Percentiles rank a stretch among this genome's conserved stretches.
Evolutionary conservation across 2,797 vertebrate species (phyloP).

Genomic region (Geotrypetes seraphini): DNA sequence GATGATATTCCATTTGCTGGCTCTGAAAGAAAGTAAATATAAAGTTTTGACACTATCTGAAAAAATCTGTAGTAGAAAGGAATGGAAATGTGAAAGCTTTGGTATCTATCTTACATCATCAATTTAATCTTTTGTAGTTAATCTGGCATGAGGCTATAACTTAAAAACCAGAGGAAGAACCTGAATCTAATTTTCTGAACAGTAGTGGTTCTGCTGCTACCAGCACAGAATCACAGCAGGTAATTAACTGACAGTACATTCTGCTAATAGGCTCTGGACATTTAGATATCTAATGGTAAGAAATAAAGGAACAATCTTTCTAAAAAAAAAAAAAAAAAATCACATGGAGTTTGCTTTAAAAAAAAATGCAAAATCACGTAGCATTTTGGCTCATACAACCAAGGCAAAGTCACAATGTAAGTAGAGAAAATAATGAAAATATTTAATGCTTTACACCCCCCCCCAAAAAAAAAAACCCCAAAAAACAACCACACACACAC

Average conservation of each 20-base stretch:
- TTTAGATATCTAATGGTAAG: not conserved
- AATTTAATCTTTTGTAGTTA: constrained; percentile 12
- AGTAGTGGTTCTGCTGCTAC: not conserved
- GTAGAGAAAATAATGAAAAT: constrained; percentile 15
- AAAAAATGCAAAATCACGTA: not conserved
- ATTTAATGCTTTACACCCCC: no score
- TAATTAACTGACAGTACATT: not conserved
- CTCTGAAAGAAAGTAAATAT: not conserved
- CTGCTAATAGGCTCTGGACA: not conserved
- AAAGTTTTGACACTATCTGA: not conserved
- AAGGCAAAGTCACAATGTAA: not conserved
- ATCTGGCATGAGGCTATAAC: constrained; percentile 1
- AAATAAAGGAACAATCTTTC: not conserved
- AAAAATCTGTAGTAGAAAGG: constrained; percentile 1
- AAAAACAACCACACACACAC: no score
- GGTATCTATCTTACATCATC: constrained; percentile 1
- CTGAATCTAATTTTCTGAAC: constrained; percentile 8
- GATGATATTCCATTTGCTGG: not conserved
- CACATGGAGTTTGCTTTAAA: not conserved
- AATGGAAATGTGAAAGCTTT: constrained; percentile 11
- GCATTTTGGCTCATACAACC: no score
- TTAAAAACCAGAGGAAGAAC: not conserved
- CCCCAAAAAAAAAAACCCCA: no score
- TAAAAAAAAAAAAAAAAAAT: not conserved
- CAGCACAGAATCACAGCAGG: not conserved